Evolutionary conservation across 1,140 invertebrate species (phyloP).

Genomic region (Cepaea nemoralis): DNA sequence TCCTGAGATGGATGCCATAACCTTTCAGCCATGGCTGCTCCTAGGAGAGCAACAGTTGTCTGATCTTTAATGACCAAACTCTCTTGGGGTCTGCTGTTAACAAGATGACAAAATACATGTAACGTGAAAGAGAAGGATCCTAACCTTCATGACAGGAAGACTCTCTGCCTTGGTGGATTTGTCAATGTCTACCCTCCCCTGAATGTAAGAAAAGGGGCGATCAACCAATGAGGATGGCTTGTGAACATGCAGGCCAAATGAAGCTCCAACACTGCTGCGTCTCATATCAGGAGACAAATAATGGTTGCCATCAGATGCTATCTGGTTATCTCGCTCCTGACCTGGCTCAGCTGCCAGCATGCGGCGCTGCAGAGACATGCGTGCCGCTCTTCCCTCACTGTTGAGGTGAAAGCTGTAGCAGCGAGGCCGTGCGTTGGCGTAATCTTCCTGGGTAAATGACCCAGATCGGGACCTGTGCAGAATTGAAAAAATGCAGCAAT

Average conservation of each 20-base stretch:
- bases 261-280: constrained; percentile 63
- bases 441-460: constrained; percentile 62
- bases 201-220: constrained; percentile 58
- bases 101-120: constrained; percentile 2
- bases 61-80: too few species aligned
- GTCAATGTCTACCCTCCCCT: constrained; percentile 19
- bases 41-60: too few species aligned
- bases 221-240: constrained; percentile 63
- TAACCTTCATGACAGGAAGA: constrained; percentile 39
- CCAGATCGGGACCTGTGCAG: constrained; percentile 58
- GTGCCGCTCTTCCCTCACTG: constrained; percentile 60
- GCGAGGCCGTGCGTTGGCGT: constrained; percentile 54
- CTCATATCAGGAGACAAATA: constrained; percentile 61
- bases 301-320: constrained; percentile 34
- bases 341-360: constrained; percentile 46
- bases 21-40: too few species aligned
- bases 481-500: not conserved
- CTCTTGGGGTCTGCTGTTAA: too few species aligned
- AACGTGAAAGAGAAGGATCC: too few species aligned
- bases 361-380: constrained; percentile 45
- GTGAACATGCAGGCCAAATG: constrained; percentile 58
- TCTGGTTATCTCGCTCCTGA: constrained; percentile 45
- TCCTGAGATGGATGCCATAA: too few species aligned
- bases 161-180: not conserved
- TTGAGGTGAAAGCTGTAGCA: constrained; percentile 68